A percentile compares a stretch with the other conserved stretches of the same genome.
Evolutionary conservation across 2,888 invertebrate genomes (phyloP).

Genomic region (Maniola hyperantus): DNA sequence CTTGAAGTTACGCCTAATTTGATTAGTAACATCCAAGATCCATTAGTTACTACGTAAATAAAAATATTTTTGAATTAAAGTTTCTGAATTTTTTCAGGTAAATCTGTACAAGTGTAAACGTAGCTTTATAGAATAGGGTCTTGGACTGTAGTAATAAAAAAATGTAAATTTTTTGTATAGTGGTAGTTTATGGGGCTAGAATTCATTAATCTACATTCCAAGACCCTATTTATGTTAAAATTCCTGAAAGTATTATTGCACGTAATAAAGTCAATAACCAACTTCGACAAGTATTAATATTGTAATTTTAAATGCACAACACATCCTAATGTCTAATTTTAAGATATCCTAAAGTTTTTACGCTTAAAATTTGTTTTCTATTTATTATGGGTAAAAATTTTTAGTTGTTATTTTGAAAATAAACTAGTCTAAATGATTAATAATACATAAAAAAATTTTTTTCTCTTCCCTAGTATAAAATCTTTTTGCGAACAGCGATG

Average conservation of each 20-base stretch:
- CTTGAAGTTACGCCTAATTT: background rate
- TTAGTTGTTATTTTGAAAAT: conserved; percentile 42
- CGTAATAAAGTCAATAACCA: background rate
- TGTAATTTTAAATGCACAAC: conserved; percentile 40
- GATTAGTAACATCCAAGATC: background rate
- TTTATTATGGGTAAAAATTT: conserved; percentile 36
- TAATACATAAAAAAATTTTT: background rate
- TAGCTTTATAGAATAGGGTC: background rate
- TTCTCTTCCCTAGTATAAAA: background rate
- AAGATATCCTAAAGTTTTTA: conserved; percentile 36
- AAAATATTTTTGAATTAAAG: too few relatives aligned
- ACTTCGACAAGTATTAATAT: conserved; percentile 29
- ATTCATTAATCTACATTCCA: background rate
- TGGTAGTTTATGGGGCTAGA: too few relatives aligned
- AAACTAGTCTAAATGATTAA: conserved; percentile 46
- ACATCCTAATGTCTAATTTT: conserved; percentile 31
- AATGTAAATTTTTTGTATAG: too few relatives aligned
- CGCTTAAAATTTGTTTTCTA: conserved; percentile 38
- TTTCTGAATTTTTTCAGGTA: background rate
- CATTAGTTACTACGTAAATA: too few relatives aligned
- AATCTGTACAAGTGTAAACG: background rate
- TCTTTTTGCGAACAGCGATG: background rate
- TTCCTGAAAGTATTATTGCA: background rate
- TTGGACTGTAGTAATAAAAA: too few relatives aligned
- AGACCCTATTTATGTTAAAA: background rate